phyloP scores from a whole-genome alignment of 2,113 vertebrate species.

The Odobenus rosmarus region DNA sequence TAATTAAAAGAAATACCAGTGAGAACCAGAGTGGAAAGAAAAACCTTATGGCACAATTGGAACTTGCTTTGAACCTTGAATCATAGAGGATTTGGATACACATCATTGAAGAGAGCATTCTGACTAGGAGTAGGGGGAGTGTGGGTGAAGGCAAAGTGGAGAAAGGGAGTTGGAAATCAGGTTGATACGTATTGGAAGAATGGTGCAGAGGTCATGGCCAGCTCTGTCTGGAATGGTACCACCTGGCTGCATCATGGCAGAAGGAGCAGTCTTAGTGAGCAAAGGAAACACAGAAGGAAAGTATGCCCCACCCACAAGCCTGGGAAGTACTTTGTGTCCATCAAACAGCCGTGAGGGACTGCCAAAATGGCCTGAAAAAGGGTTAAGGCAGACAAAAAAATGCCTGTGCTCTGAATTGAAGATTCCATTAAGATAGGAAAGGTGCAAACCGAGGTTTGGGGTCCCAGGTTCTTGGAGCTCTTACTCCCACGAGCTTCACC shows the following conservation, averaged over 20 bases:
- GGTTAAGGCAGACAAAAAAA: background rate
- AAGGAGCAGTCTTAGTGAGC: background rate
- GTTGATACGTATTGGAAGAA: background rate
- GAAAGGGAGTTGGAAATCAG: background rate
- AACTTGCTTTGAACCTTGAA: background rate
- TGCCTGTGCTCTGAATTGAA: background rate
- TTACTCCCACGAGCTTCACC: background rate
- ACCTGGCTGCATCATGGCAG: fast-evolving
- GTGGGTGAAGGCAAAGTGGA: background rate
- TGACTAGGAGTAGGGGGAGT: background rate
- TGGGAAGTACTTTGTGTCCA: background rate
- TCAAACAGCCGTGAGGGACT: background rate
- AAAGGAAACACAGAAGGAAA: background rate
- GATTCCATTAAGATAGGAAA: background rate
- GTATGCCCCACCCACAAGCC: background rate
- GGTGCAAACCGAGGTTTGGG: background rate
- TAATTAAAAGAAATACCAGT: background rate
- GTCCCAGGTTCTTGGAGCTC: background rate
- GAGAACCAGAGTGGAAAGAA: background rate
- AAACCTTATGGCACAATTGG: background rate
- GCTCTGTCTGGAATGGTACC: background rate
- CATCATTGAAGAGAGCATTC: background rate
- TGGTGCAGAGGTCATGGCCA: fast-evolving
- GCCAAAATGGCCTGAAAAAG: background rate
- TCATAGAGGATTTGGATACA: background rate